Conservation (phyloP, 2,797 vertebrate species). For the Enoplosus armatus region DNA sequence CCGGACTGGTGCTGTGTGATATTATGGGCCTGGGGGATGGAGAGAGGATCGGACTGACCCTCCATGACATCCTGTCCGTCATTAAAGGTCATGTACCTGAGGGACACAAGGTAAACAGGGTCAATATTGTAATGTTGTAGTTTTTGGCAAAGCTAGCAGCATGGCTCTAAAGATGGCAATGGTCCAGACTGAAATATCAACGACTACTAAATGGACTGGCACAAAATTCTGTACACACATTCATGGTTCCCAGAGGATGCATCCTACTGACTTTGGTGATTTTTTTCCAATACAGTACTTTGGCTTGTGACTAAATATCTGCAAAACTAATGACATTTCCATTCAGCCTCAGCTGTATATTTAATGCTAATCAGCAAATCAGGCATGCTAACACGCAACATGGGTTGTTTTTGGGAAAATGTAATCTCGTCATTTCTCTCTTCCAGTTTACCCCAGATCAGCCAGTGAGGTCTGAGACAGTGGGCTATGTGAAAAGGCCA, state of each 20-base stretch:
- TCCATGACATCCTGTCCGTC: conserved; percentile 77
- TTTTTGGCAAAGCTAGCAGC: neutral
- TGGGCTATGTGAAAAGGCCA: conserved; percentile 73
- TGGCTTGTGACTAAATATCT: neutral
- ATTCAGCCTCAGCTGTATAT: neutral
- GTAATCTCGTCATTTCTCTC: neutral
- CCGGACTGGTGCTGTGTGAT: conserved; percentile 77
- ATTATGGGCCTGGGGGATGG: conserved; percentile 75
- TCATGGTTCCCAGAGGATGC: neutral
- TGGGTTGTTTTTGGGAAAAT: neutral
- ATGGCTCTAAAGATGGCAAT: neutral
- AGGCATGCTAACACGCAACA: neutral
- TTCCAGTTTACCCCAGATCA: conserved; percentile 77
- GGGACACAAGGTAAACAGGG: conserved; percentile 74
- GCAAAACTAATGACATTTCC: neutral
- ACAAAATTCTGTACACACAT: neutral
- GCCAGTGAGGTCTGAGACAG: conserved; percentile 70
- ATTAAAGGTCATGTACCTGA: conserved; percentile 82
- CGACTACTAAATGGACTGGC: neutral
- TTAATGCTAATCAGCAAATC: neutral
- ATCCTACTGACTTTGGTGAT: neutral
- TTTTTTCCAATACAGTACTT: neutral
- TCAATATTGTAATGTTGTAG: neutral
- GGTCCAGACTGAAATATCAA: neutral
- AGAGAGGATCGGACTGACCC: conserved; percentile 65